A percentile compares a stretch with the other conserved stretches of the same genome.
phyloP scores from a whole-genome alignment of 2,888 invertebrate genomes.

The Nomada ferruginata region DNA sequence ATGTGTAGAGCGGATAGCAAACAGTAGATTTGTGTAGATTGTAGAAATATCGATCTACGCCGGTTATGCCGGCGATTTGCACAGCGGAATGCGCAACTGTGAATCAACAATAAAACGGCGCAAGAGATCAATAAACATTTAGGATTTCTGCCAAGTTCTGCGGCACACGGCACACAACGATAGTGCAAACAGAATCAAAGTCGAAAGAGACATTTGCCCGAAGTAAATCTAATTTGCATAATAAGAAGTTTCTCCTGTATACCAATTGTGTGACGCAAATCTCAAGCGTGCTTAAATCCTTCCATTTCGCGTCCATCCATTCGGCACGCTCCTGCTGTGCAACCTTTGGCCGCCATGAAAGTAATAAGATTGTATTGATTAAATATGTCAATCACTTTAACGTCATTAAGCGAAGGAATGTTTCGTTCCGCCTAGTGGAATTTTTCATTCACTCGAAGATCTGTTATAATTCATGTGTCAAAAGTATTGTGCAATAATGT shows the following conservation, averaged over 20 bases:
- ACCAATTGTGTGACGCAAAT: background rate
- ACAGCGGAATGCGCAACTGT: background rate
- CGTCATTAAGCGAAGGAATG: too few species aligned
- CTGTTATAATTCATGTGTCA: too few species aligned
- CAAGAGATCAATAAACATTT: slow-evolving; percentile 16
- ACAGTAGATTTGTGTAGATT: background rate
- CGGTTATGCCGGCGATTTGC: background rate
- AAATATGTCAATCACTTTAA: too few species aligned
- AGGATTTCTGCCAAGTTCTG: slow-evolving; percentile 18
- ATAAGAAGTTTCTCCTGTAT: background rate
- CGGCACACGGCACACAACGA: background rate
- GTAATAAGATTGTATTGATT: too few species aligned
- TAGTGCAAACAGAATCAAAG: background rate
- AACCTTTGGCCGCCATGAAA: too few species aligned
- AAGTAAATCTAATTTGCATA: background rate
- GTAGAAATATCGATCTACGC: background rate
- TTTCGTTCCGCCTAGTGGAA: too few species aligned
- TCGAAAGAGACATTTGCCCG: background rate
- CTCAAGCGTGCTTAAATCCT: background rate
- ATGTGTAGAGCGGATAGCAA: background rate
- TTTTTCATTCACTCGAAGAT: too few species aligned
- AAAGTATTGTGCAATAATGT: too few species aligned
- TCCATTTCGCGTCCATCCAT: too few species aligned
- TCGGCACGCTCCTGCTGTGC: too few species aligned
- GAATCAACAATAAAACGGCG: background rate